Conservation (phyloP, 2,888 invertebrate genomes). For the Diadegma fenestrale region DNA sequence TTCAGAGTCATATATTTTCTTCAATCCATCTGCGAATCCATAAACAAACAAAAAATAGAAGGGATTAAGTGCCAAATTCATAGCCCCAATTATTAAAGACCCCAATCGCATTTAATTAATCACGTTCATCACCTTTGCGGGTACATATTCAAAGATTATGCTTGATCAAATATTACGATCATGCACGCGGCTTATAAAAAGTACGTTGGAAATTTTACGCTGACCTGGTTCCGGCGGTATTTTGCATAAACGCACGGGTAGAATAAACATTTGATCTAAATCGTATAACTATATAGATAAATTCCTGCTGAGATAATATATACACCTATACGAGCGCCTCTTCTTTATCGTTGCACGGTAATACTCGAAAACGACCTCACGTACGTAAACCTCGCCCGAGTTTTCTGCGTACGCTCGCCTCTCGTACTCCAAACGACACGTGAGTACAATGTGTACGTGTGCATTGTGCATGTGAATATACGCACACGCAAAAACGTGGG, state of each 20-base stretch:
- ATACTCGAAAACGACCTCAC: conserved; percentile 60
- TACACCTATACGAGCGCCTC: conserved; percentile 23
- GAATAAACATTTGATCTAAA: conserved; percentile 3
- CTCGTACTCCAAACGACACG: conserved; percentile 38
- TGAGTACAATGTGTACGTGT: conserved; percentile 18
- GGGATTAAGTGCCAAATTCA: too few species aligned
- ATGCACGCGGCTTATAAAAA: neutral
- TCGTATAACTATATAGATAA: neutral
- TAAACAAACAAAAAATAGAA: too few species aligned
- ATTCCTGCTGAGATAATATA: conserved; percentile 13
- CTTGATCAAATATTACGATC: neutral
- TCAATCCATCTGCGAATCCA: too few species aligned
- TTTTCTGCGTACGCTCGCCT: conserved; percentile 34
- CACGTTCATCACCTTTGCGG: neutral
- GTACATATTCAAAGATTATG: neutral
- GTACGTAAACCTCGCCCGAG: conserved; percentile 40
- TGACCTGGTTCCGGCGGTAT: neutral
- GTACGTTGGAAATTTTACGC: neutral
- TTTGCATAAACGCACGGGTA: conserved; percentile 8
- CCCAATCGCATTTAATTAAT: neutral
- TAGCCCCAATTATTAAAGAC: neutral
- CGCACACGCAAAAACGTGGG: conserved; percentile 1
- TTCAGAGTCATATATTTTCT: too few species aligned
- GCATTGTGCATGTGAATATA: too few species aligned
- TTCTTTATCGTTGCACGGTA: conserved; percentile 60